Percentiles rank a stretch among this genome's conserved stretches.
phyloP scores from a whole-genome alignment of 64 coral and sea anemone genomes.

The Exaiptasia diaphana region DNA sequence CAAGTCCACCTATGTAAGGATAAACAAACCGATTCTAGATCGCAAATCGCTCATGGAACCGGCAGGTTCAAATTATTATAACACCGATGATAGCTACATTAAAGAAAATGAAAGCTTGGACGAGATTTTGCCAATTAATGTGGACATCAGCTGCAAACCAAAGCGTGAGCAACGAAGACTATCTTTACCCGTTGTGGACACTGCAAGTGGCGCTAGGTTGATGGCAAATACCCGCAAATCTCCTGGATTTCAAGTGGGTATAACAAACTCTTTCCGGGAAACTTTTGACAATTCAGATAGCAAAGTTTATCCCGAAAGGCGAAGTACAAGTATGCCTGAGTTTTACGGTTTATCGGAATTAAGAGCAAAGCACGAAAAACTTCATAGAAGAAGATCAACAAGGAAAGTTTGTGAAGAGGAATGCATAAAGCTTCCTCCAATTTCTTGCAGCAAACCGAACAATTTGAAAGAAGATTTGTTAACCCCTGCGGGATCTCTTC shows the following conservation, averaged over 20 bases:
- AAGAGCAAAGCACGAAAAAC: neutral
- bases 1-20: too few relatives aligned
- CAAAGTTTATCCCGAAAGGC: neutral
- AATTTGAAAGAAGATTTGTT: too few relatives aligned
- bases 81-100: too few relatives aligned
- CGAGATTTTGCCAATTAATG: neutral
- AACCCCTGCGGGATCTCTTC: too few relatives aligned
- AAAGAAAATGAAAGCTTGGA: neutral
- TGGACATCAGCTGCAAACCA: neutral
- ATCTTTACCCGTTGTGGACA: neutral
- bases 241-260: too few relatives aligned
- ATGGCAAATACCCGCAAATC: too few relatives aligned
- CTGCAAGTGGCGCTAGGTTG: too few relatives aligned
- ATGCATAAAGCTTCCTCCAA: neutral
- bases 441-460: too few relatives aligned
- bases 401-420: neutral
- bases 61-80: too few relatives aligned
- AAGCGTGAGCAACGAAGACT: neutral
- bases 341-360: constrained; percentile 17
- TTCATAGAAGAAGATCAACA: neutral
- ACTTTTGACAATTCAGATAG: neutral
- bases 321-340: constrained; percentile 50
- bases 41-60: too few relatives aligned
- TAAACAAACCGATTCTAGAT: too few relatives aligned
- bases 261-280: too few relatives aligned